Percentiles rank a stretch among this genome's conserved stretches.
Evolutionary conservation across 2,113 vertebrate species (phyloP).

Genomic region (Hemichromis elongatus): DNA sequence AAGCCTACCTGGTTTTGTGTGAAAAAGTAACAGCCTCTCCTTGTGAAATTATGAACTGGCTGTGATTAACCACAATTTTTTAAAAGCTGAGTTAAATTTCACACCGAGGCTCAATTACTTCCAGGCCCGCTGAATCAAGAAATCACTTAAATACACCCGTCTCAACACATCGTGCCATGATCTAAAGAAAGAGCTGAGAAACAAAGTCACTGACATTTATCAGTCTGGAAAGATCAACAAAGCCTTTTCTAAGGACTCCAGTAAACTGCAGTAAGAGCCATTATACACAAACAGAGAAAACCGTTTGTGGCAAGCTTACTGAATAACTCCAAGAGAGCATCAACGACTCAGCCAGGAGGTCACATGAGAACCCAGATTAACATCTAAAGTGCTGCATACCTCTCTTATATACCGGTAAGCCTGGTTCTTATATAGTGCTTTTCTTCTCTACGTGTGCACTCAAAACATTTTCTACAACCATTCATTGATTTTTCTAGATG

Average conservation of each 20-base stretch:
- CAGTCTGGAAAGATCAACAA: background rate
- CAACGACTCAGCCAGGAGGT: background rate
- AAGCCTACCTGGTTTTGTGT: background rate
- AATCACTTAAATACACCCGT: background rate
- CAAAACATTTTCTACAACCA: background rate
- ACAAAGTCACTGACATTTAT: background rate
- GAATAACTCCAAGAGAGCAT: background rate
- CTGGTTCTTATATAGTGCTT: background rate
- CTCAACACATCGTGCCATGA: background rate
- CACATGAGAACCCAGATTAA: background rate
- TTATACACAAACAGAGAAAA: background rate
- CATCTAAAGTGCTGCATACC: background rate
- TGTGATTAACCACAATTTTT: background rate
- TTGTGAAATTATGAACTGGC: background rate
- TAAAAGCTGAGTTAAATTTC: background rate
- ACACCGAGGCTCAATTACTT: background rate
- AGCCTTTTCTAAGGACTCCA: background rate
- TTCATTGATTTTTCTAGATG: background rate
- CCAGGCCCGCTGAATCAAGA: background rate
- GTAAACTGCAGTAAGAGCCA: background rate
- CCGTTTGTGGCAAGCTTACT: background rate
- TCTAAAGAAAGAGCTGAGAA: background rate
- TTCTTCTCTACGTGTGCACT: background rate
- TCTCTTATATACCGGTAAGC: background rate
- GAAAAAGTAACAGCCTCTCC: background rate